Evolutionary conservation across 2,797 vertebrate species (phyloP).

Genomic region (Mareca strepera): DNA sequence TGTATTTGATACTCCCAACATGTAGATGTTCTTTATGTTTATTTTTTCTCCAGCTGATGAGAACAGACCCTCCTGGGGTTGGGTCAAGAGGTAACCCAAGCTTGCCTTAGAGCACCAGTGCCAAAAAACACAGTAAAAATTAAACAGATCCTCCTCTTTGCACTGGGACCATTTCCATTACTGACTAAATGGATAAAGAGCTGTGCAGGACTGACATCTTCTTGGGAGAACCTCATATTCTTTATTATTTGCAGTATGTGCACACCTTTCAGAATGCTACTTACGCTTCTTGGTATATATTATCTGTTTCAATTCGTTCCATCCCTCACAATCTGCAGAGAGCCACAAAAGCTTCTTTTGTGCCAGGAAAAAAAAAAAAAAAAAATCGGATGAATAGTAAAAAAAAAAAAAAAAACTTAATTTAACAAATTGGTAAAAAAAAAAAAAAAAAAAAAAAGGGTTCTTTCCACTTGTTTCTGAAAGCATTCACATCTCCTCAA

Average conservation of each 20-base stretch:
- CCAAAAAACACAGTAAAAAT: conserved; percentile 76
- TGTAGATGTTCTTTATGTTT: conserved; percentile 76
- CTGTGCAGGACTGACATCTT: conserved; percentile 65
- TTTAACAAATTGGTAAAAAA: conserved; percentile 36
- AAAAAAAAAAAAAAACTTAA: conserved; percentile 36
- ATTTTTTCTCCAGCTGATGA: conserved; percentile 79
- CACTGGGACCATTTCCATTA: conserved; percentile 40
- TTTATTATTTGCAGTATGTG: conserved; percentile 78
- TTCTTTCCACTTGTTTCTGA: conserved; percentile 58
- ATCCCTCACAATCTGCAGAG: conserved; percentile 41
- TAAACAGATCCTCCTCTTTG: conserved; percentile 67
- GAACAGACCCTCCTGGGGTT: conserved; percentile 79
- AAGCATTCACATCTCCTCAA: conserved; percentile 42
- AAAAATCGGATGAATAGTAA: too few species aligned
- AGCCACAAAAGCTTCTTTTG: conserved; percentile 57
- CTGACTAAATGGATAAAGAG: conserved; percentile 80
- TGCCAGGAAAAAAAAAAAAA: conserved; percentile 32
- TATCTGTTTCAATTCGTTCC: conserved; percentile 43
- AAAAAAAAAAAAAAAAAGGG: background rate
- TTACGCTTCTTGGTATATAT: conserved; percentile 46
- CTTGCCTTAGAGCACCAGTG: conserved; percentile 70
- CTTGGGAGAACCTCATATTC: conserved; percentile 76
- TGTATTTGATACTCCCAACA: conserved; percentile 78
- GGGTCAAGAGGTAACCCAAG: conserved; percentile 80
- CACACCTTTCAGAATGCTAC: conserved; percentile 81